Evolutionary conservation across 2,888 invertebrate genomes (phyloP), one percentile per base, ranked within the genome.

Genomic region (Gastracanthus pulcherrimus): DNA sequence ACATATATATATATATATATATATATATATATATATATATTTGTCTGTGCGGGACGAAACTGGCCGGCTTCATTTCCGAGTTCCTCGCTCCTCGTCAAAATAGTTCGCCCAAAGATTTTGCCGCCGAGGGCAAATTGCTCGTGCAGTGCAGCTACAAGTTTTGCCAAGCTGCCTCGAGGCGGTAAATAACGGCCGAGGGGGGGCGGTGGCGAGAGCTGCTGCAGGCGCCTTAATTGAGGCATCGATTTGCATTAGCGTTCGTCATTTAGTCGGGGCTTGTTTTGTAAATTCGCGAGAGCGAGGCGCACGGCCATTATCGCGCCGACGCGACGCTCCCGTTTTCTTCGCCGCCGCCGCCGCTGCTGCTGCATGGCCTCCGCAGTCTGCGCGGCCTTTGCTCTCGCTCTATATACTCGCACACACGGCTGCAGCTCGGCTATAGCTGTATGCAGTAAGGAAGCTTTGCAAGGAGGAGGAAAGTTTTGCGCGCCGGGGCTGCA

Each of bases 211-310:
- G 9, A 67, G 4, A 55, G 45, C 29, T 31, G n/a, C 29, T 5
- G 45, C 48, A 13, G n/a, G 11, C 64, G 23, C 67, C 19, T 84
- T 86, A 86, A 86, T 86, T 83, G 84, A 84, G 81, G 81, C 81
- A 86, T 86, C 86, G 84, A 80, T 85, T 82, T 82, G 80, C 82
- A 86, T 86, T 85, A 84, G 79, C 82, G 83, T 85, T 84, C 84
- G 84, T 86, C 85, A 84, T 85, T 86, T 85, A 82, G 80, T 23
- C 26, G 9, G 55, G 11, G 23, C 55, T 55, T 55, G 55, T 55
- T 55, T 55, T 55, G 81, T 66, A 74, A 84, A 79, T 81, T 85
- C 85, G 85, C 84, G n/a, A n/a, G n/a, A n/a, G n/a, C n/a, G n/a
- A n/a, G n/a, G n/a, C n/a, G n/a, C n/a, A n/a, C n/a, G 84, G 84